A percentile compares a stretch with the other conserved stretches of the same genome.
Conservation (phyloP, 2,888 invertebrate species). For the Imbricaverruca yamaguchii region DNA sequence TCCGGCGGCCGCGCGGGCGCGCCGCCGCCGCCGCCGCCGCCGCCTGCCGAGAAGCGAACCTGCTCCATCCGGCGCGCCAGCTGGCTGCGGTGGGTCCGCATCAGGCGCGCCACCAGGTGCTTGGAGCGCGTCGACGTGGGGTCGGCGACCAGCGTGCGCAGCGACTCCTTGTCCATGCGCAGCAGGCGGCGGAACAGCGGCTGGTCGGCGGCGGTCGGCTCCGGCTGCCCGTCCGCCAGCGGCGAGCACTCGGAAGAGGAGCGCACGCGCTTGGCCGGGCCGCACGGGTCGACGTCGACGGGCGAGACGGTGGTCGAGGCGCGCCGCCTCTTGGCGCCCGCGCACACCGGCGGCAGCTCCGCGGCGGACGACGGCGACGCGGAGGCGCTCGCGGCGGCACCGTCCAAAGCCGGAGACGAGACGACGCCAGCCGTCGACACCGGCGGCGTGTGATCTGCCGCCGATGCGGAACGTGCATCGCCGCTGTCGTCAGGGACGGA, state of each 20-base stretch:
- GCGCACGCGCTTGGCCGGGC: background rate
- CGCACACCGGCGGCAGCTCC: background rate
- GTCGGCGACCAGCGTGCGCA: conserved; percentile 1
- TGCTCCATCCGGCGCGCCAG: conserved; percentile 11
- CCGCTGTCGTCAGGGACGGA: no score
- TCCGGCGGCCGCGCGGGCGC: background rate
- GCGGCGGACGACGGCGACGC: no score
- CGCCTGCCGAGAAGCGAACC: background rate
- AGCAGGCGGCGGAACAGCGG: background rate
- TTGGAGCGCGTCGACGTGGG: background rate
- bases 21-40: background rate
- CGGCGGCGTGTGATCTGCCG: no score
- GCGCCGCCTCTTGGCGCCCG: background rate
- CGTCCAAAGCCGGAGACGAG: no score
- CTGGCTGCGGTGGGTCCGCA: background rate
- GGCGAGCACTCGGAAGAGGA: background rate
- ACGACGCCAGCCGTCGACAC: no score
- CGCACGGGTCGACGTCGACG: no score
- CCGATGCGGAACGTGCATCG: no score
- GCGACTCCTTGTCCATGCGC: conserved; percentile 7
- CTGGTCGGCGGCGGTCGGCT: background rate
- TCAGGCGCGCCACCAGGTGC: background rate
- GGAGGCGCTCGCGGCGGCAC: no score
- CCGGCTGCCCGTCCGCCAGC: background rate
- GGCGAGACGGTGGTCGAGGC: background rate